Conservation (phyloP, 2,113 vertebrate species). For the Mastomys coucha region DNA sequence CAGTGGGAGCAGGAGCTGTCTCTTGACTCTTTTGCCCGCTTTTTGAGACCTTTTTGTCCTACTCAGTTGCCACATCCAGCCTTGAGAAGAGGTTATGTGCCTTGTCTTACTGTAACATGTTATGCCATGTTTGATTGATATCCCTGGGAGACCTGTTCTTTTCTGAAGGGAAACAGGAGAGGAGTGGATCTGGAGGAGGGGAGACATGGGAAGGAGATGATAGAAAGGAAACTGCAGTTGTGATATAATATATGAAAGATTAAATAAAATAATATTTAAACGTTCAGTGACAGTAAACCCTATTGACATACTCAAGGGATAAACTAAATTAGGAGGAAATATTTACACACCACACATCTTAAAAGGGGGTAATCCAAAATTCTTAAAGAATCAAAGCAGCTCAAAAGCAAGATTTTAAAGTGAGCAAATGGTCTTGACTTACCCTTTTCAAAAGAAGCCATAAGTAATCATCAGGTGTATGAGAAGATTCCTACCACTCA, state of each 20-base stretch:
- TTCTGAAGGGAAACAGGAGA: neutral
- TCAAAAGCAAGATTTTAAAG: neutral
- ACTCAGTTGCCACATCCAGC: neutral
- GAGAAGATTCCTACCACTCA: neutral
- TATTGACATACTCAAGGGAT: neutral
- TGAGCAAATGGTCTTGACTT: neutral
- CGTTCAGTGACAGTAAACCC: neutral
- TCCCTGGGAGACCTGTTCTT: neutral
- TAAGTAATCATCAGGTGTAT: neutral
- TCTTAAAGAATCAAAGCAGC: neutral
- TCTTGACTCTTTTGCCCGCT: neutral
- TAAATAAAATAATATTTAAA: neutral
- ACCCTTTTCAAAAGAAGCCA: neutral
- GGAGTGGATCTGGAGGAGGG: neutral
- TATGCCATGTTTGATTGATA: neutral
- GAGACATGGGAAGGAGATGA: neutral
- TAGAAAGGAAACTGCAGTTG: neutral
- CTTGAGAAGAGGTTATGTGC: neutral
- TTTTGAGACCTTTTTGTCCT: neutral
- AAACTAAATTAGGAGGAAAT: neutral
- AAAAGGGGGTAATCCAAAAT: neutral
- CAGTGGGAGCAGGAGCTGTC: neutral
- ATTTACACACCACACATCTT: too few relatives aligned
- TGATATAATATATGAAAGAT: neutral
- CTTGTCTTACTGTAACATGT: neutral